Base-by-base conservation (phyloP, 2,888 invertebrate genomes). In the Rhogogaster chlorosoma region DNA sequence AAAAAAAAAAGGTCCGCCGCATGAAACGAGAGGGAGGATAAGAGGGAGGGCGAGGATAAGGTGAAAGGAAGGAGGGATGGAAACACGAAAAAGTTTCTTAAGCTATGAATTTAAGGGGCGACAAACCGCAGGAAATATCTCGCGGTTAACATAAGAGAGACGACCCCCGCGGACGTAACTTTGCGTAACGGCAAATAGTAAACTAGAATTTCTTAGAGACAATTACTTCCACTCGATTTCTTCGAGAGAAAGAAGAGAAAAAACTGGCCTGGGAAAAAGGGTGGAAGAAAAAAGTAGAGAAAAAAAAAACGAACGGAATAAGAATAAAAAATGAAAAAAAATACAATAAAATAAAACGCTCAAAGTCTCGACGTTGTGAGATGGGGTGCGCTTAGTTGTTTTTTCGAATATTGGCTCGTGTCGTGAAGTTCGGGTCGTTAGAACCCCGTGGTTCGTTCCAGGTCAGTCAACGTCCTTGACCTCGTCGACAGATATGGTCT, bases 41-140 rank as follows among this genome's bases (percentile, higher is more conserved):
- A 7, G 36, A 12, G 26, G 18, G 18, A 61, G 9, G 2, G 36
- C 15, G 32, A 49, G 38, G 29, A 26, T 9, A 77, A 53, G 32
- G 32, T n/a, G 32, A n/a, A 57, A 53, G 32, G 7, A 5, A 49
- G 5, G 5, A 32, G 53, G 18, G 29, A 49, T 22, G n/a, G 10
- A 29, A 61, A 61, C 36, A 29, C 9, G 78, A 80, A 80, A 80
- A 80, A 80, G 61, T 80, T 80, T 80, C 78, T 61, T 80, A 61
- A 80, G 61, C 78, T 80, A 80, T 80, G 78, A 80, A 80, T 80
- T 80, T 80, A 80, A 80, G 78, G 78, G 78, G 78, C 78, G 61
- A 36, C 78, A 49, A 77, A 45, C 77, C 77, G 32, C 77, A 32
- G 78, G 61, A 80, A 80, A 80, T 80, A 80, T 80, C 61, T 80